These are phyloP conservation scores for Tromatobia lineatoria DNA, from an alignment of 2,888 invertebrate species.

Conservation along the genomic window DNA sequence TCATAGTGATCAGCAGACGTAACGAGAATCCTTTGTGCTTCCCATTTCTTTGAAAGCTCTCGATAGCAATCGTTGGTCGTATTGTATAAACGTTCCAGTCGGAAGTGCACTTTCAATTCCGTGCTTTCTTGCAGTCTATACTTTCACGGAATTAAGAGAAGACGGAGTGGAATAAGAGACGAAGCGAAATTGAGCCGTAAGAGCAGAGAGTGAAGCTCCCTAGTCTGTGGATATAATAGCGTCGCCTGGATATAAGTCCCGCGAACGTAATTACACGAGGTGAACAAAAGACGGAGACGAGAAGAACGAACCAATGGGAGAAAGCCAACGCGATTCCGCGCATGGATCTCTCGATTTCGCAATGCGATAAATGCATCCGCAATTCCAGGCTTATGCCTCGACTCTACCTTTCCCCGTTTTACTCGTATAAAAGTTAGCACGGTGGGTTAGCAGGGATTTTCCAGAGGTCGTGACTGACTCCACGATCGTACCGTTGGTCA, in stretches of 20 bases:
- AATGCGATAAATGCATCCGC: slow-evolving; percentile 72
- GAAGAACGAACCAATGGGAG: slow-evolving; percentile 1
- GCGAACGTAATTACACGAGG: slow-evolving; percentile 68
- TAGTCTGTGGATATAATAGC: slow-evolving; percentile 63
- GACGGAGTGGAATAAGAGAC: slow-evolving; percentile 17
- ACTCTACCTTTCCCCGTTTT: background rate
- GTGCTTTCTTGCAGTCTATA: slow-evolving; percentile 9
- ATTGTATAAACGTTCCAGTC: slow-evolving; percentile 39
- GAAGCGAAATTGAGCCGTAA: slow-evolving; percentile 34
- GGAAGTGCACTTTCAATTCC: slow-evolving; percentile 44
- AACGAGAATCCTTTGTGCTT: background rate
- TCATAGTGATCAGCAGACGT: slow-evolving; percentile 1
- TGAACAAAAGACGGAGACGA: slow-evolving; percentile 60
- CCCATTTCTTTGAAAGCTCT: slow-evolving; percentile 26
- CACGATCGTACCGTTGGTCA: slow-evolving; percentile 53
- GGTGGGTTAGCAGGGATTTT: slow-evolving; percentile 13
- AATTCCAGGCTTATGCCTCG: slow-evolving; percentile 57
- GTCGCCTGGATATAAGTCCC: slow-evolving; percentile 63
- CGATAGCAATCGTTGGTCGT: slow-evolving; percentile 38
- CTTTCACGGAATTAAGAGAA: slow-evolving; percentile 24
- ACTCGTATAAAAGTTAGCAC: slow-evolving; percentile 64
- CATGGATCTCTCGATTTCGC: slow-evolving; percentile 66
- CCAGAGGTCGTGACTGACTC: slow-evolving; percentile 50
- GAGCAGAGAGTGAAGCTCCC: slow-evolving; percentile 37
- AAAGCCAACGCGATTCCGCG: slow-evolving; percentile 51